phyloP scores from a whole-genome alignment of 2,888 invertebrate genomes.

The Luffia ferchaultella region DNA sequence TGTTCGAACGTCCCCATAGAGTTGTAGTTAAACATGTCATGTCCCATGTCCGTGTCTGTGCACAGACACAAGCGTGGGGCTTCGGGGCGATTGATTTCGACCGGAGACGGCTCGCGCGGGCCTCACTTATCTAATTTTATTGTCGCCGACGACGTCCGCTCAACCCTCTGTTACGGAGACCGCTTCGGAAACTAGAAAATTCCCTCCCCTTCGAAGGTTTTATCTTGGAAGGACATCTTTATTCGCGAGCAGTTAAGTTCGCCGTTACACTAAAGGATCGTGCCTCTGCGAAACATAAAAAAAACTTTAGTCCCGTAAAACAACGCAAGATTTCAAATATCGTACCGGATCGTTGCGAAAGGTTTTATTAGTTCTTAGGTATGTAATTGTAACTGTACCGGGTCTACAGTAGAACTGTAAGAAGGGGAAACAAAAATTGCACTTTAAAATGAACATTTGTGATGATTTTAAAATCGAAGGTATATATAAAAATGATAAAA shows the following conservation, averaged over 20 bases:
- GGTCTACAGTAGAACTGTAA: too few relatives aligned
- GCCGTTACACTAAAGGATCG: slow-evolving; percentile 34
- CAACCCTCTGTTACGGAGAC: slow-evolving; percentile 32
- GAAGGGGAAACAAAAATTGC: too few relatives aligned
- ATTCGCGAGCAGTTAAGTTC: slow-evolving; percentile 54
- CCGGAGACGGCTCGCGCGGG: slow-evolving; percentile 53
- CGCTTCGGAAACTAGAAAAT: slow-evolving; percentile 42
- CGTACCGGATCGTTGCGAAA: neutral
- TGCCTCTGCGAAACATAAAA: slow-evolving; percentile 14
- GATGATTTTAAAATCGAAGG: too few relatives aligned
- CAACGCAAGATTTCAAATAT: neutral
- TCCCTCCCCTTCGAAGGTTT: slow-evolving; percentile 40
- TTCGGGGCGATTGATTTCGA: slow-evolving; percentile 62
- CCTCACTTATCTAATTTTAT: slow-evolving; percentile 65
- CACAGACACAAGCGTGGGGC: too few relatives aligned
- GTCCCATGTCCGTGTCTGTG: too few relatives aligned
- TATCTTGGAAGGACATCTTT: slow-evolving; percentile 55
- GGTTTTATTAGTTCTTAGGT: neutral
- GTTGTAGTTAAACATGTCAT: too few relatives aligned
- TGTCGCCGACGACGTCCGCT: slow-evolving; percentile 45
- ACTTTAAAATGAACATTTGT: too few relatives aligned
- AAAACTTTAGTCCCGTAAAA: slow-evolving; percentile 21
- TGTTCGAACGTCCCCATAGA: too few relatives aligned
- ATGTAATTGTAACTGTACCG: neutral
- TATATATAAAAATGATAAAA: too few relatives aligned